Base-by-base conservation (phyloP, 2,113 vertebrate genomes). In the Pelmatolapia mariae region DNA sequence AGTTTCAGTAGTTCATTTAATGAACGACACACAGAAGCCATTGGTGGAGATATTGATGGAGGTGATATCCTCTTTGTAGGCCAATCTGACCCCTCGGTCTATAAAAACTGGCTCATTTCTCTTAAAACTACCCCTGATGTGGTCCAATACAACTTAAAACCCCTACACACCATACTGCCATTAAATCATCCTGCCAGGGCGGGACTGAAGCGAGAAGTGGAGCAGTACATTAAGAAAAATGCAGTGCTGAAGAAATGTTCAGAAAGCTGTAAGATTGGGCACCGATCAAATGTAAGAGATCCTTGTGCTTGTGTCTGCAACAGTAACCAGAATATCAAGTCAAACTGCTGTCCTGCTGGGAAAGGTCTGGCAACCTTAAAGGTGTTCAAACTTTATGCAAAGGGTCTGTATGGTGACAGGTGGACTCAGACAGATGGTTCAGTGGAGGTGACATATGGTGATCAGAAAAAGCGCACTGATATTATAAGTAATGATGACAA, bases 311-410 rank as follows among this genome's bases (percentile, higher is more conserved):
- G 50, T 52, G 50, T n/a, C 18, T 52, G 50, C 18, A 52, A 52
- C 18, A 9, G 50, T 52, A 52, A 85, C 81, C 2, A 5, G 0
- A 81, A 89, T 8, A 18, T 93, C 8, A 53, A 9, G 33, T 93
- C 88, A 10, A 96, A 95, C 89, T 98, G 97, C 86, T 97, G 97
- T 63, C 95, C 97, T 12, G 33, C 85, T 43, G 40, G 87, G 6
- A 91, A 80, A 92, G 96, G 97, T 45, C 83, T 95, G 16, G 97
- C 96, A 11, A 92, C 40, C 5, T 84, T 98, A 11, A 81, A 66
- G 16, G 96, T 97, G 6, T 95, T 47, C 3, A 36, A 3, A 53
- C 50, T 53, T n/a, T 53, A 52, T 10, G 50, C 50, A 8, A 0
- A 5, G 8, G 50, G 1, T 52, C 89, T 97, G 33, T 94, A 93